Percentiles rank a stretch among this genome's conserved stretches.
Conservation (phyloP, 2,888 invertebrate species). For the Bugula neritina region DNA sequence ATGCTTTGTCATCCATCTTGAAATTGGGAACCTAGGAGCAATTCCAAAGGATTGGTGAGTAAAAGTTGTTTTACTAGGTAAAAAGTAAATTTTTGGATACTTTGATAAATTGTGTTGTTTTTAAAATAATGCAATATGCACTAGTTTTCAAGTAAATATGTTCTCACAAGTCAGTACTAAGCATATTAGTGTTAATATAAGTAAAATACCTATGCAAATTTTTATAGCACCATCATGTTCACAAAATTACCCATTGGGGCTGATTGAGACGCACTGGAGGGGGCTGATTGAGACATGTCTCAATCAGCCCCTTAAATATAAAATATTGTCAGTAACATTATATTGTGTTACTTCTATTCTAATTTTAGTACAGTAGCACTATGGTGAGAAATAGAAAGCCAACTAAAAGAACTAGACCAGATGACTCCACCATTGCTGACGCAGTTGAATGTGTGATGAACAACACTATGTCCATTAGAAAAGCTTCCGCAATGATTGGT, state of each 20-base stretch:
- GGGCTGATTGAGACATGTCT: too few species aligned
- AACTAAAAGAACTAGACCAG: neutral
- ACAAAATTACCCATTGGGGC: neutral
- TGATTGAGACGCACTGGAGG: neutral
- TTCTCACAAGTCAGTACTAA: too few species aligned
- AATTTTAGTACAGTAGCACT: too few species aligned
- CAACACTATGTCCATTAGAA: neutral
- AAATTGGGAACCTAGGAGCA: neutral
- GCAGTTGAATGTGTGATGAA: neutral
- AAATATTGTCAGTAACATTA: too few species aligned
- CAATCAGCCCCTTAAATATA: neutral
- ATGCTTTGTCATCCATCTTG: neutral
- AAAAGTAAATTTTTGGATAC: neutral
- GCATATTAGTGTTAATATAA: too few species aligned
- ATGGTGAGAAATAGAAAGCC: neutral
- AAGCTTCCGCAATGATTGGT: neutral
- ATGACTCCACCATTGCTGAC: neutral
- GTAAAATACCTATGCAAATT: too few species aligned
- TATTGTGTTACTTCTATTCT: too few species aligned
- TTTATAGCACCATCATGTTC: too few species aligned
- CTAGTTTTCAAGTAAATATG: too few species aligned
- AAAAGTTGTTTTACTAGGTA: neutral
- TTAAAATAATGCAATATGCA: neutral
- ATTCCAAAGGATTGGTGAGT: neutral
- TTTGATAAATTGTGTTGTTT: neutral